phyloP scores from a whole-genome alignment of 2,888 invertebrate genomes.

The Petrolisthes manimaculis region DNA sequence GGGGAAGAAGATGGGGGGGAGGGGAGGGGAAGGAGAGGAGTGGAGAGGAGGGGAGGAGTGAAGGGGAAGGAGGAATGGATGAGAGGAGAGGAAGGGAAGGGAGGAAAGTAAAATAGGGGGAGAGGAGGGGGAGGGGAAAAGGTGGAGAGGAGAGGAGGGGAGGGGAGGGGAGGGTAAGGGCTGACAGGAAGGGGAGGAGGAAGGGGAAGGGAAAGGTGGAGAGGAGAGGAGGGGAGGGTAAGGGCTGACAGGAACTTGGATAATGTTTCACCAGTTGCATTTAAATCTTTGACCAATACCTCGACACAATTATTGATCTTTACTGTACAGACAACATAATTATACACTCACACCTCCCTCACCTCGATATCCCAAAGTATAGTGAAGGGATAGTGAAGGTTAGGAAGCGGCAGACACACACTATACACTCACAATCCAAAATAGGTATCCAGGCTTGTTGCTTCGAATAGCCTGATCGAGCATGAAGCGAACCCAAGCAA shows the following conservation, averaged over 20 bases:
- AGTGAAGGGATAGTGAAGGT: too few species aligned
- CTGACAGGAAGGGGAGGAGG: background rate
- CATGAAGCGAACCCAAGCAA: too few species aligned
- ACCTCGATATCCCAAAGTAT: too few species aligned
- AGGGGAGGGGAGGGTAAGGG: background rate
- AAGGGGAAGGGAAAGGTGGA: background rate
- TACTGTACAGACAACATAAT: too few species aligned
- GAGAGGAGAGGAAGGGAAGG: background rate
- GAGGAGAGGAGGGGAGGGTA: background rate
- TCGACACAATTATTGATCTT: too few species aligned
- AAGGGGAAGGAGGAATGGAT: background rate
- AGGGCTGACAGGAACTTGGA: background rate
- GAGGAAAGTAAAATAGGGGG: background rate
- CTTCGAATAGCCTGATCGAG: too few species aligned
- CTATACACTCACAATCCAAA: too few species aligned
- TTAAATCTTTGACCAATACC: too few species aligned
- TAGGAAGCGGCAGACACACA: too few species aligned
- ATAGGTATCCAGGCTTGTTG: too few species aligned
- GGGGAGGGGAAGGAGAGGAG: constrained; percentile 5
- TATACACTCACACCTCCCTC: too few species aligned
- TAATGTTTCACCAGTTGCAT: too few species aligned
- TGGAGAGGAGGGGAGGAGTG: background rate
- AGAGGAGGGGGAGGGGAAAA: background rate
- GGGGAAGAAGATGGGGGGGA: background rate
- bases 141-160: background rate